Conservation (phyloP, 1,140 invertebrate genomes). For the Macrotrachela quadricornifera region DNA sequence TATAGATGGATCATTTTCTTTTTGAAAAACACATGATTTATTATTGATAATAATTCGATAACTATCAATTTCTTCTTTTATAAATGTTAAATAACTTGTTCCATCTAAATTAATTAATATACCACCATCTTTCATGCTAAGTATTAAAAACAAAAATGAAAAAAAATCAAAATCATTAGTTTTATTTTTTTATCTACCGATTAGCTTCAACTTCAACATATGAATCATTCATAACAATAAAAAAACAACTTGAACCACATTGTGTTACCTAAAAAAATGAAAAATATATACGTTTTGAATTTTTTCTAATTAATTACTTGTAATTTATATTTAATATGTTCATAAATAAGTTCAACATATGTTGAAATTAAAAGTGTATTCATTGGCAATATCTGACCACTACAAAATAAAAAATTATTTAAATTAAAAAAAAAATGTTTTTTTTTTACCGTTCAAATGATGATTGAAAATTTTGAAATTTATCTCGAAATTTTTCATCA, state of each 20-base stretch:
- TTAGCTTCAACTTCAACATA: slow-evolving; percentile 84
- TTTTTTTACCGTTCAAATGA: slow-evolving; percentile 45
- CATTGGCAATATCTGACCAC: slow-evolving; percentile 75
- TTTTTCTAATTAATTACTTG: too few relatives aligned
- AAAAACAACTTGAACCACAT: slow-evolving; percentile 68
- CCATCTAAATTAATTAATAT: slow-evolving; percentile 75
- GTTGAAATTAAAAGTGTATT: slow-evolving; percentile 68
- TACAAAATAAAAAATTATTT: too few relatives aligned
- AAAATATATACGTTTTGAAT: too few relatives aligned
- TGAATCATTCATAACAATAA: slow-evolving; percentile 75
- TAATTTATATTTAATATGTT: slow-evolving; percentile 69
- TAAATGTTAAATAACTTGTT: slow-evolving; percentile 78
- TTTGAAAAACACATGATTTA: slow-evolving; percentile 89
- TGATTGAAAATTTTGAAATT: slow-evolving; percentile 61
- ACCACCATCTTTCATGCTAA: slow-evolving; percentile 33
- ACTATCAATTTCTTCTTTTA: slow-evolving; percentile 87
- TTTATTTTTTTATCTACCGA: too few relatives aligned
- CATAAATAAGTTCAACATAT: slow-evolving; percentile 76
- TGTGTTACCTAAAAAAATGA: too few relatives aligned
- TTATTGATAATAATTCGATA: slow-evolving; percentile 92
- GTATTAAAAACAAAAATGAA: too few relatives aligned
- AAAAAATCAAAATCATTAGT: too few relatives aligned
- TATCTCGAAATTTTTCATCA: slow-evolving; percentile 58
- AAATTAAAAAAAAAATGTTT: neutral
- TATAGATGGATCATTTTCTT: slow-evolving; percentile 91